Evolutionary conservation across 2,797 vertebrate species (phyloP), one percentile per base, ranked within the genome.

Genomic region (Gymnothorax javanicus): DNA sequence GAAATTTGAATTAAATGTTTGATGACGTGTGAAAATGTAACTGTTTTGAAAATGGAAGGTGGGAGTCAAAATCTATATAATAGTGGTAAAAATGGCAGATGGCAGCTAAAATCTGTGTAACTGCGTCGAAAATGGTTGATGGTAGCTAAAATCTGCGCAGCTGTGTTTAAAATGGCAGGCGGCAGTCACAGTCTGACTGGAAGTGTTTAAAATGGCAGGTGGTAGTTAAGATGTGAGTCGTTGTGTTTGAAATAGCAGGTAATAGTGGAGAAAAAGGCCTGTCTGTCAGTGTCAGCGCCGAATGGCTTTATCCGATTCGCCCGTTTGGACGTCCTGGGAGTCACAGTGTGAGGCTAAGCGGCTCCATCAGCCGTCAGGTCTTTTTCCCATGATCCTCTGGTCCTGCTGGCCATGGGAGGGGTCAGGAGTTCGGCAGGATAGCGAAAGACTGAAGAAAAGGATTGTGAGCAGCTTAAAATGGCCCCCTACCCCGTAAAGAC

Each of bases 401-500:
- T 88, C 89, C 58, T 89, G 91, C 94, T 92, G 88, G 89, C 87
- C 15, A 89, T 89, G 89, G 79, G 64, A 87, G 93, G 92, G 94
- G 93, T 92, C 94, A 93, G 93, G 91, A 92, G 92, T 92, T 89
- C 91, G 92, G 92, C 90, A 90, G 85, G 91, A 91, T 91, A 84
- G 89, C 92, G 88, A 91, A 93, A 93, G 91, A 90, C 89, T 89
- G 90, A 91, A 91, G 92, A 91, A 92, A 93, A 91, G 93, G 89
- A 92, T 92, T 92, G 91, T 91, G 91, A 93, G 93, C 93, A 93
- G 93, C 92, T 92, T 91, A 89, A 95, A 96, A 96, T 94, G 94
- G 95, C 96, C 92, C 95, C 96, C 96, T 96, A 93, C 96, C 96
- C 33, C 27, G 0, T 13, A 97, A 96, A 94, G 95, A 95, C 94